Conservation (phyloP, 2,797 vertebrate species). For the Phaenicophaeus curvirostris region DNA sequence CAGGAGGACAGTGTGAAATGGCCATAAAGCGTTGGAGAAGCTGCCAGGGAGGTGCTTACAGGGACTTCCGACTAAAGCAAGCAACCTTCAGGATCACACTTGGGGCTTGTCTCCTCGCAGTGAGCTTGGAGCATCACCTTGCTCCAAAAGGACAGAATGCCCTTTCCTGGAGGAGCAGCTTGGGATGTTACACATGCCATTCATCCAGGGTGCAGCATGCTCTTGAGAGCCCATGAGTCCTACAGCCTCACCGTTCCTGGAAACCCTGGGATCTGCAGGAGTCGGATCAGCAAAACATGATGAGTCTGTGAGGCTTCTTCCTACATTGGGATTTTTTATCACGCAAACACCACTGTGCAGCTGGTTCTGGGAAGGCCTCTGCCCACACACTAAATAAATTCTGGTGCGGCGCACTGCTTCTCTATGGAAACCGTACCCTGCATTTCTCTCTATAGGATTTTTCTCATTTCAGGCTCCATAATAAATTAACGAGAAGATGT, state of each 20-base stretch:
- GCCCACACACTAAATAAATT: conserved; percentile 67
- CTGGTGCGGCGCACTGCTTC: conserved; percentile 58
- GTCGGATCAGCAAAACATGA: background rate
- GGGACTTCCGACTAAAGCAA: background rate
- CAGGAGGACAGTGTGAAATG: background rate
- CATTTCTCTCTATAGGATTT: conserved; percentile 53
- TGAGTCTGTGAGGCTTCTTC: background rate
- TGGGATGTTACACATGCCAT: background rate
- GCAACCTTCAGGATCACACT: background rate
- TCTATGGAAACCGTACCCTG: conserved; percentile 62
- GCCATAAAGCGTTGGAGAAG: background rate
- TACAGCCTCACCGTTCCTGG: background rate
- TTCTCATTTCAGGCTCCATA: conserved; percentile 68
- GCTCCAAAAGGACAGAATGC: background rate
- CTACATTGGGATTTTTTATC: conserved; percentile 12
- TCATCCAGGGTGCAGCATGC: background rate
- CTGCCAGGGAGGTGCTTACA: accelerated
- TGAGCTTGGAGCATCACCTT: background rate
- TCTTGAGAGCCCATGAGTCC: background rate
- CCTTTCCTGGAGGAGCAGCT: background rate
- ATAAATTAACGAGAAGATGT: conserved; percentile 76
- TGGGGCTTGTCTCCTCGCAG: background rate
- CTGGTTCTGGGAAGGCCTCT: conserved; percentile 62
- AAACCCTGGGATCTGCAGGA: background rate
- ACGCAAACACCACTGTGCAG: background rate